These are phyloP conservation scores for Drosophila leontia DNA, from an alignment of 1,140 invertebrate genomes.

Conservation along the genomic window DNA sequence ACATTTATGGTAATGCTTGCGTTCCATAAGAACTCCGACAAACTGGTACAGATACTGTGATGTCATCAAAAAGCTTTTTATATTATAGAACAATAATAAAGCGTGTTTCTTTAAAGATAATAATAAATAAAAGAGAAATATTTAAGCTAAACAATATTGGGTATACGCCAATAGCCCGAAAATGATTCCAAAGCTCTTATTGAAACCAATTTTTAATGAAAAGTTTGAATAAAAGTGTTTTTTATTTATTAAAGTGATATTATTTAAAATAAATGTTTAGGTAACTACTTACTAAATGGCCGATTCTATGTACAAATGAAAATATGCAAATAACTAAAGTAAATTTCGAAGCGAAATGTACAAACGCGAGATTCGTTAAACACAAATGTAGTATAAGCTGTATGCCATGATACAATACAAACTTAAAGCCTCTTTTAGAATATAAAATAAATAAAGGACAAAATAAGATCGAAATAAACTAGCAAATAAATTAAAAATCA, in stretches of 20 bases:
- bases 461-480: constrained; percentile 4
- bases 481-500: constrained; percentile 38
- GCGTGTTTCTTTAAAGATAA: not conserved
- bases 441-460: constrained; percentile 57
- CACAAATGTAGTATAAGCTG: constrained; percentile 23
- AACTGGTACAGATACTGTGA: no score
- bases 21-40: no score
- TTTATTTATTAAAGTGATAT: constrained; percentile 13
- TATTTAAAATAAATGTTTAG: constrained; percentile 1
- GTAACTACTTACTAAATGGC: constrained; percentile 54
- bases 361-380: constrained; percentile 48
- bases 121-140: not conserved
- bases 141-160: not conserved
- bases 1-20: no score
- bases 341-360: constrained; percentile 42
- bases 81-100: no score
- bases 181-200: not conserved
- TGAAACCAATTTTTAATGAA: not conserved
- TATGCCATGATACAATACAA: constrained; percentile 52
- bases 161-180: not conserved
- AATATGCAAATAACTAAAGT: constrained; percentile 36
- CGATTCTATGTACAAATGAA: constrained; percentile 69
- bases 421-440: constrained; percentile 74
- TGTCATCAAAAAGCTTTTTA: not conserved
- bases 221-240: not conserved